These are phyloP conservation scores for Odontamblyopus rebecca DNA, from an alignment of 2,797 vertebrate genomes.

Conservation along the genomic window DNA sequence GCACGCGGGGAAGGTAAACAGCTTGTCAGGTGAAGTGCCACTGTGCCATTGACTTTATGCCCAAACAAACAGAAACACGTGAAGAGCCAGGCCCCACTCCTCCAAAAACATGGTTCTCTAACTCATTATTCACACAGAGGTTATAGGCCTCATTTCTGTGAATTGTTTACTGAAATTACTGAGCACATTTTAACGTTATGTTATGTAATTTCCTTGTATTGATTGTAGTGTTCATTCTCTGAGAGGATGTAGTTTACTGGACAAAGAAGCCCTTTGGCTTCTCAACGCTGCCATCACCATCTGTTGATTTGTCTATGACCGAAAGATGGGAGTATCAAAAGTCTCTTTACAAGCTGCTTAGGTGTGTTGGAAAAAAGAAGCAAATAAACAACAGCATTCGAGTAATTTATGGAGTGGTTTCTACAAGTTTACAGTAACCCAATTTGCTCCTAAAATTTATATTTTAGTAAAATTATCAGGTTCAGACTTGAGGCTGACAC, in stretches of 20 bases:
- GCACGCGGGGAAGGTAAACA: conserved; percentile 17
- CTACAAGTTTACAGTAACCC: no score
- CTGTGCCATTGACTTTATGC: conserved; percentile 21
- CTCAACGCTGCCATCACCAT: neutral
- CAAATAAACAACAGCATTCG: neutral
- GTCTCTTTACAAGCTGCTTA: neutral
- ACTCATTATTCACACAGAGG: no score
- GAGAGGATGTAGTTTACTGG: neutral
- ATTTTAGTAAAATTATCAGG: neutral
- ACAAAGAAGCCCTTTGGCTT: conserved; percentile 7
- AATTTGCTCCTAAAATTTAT: neutral
- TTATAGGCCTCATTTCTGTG: no score
- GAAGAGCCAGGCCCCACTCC: neutral
- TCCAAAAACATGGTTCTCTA: conserved; percentile 1
- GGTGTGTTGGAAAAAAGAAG: no score
- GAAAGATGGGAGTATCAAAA: neutral
- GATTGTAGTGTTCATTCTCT: neutral
- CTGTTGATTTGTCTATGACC: neutral
- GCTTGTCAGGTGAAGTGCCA: conserved; percentile 8
- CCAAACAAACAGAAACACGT: neutral
- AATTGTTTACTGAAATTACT: neutral
- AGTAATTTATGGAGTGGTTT: neutral
- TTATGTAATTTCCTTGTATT: no score
- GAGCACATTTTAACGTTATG: neutral
- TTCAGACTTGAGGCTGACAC: conserved; percentile 7